Evolutionary conservation across 2,888 invertebrate genomes (phyloP).

Genomic region (Hypselothyrea guttata): DNA sequence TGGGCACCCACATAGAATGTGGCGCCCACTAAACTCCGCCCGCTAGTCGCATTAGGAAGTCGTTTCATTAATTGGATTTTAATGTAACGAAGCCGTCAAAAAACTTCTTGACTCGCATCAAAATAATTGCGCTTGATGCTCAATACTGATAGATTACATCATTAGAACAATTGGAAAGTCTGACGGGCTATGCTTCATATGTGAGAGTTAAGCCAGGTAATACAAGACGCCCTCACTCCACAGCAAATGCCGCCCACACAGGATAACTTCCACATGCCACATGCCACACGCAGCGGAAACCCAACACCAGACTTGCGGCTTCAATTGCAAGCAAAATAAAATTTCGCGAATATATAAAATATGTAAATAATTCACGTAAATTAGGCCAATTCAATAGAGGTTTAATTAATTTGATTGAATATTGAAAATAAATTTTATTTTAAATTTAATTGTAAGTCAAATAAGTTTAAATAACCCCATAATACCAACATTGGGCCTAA

Average conservation of each 20-base stretch:
- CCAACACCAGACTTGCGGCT: constrained; percentile 56
- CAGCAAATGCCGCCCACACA: neutral
- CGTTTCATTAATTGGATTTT: constrained; percentile 63
- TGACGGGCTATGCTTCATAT: neutral
- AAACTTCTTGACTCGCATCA: constrained; percentile 31
- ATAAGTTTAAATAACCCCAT: too few relatives aligned
- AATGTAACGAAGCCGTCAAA: constrained; percentile 42
- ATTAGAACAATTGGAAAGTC: constrained; percentile 43
- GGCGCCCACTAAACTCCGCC: constrained; percentile 4
- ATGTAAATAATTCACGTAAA: constrained; percentile 33
- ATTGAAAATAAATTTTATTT: too few relatives aligned
- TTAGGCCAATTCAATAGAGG: constrained; percentile 63
- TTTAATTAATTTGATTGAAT: too few relatives aligned
- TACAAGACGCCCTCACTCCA: constrained; percentile 45
- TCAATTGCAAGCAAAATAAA: constrained; percentile 66
- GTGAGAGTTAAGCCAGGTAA: constrained; percentile 7
- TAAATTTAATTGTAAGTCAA: too few relatives aligned
- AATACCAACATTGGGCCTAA: too few relatives aligned
- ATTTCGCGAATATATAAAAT: constrained; percentile 19
- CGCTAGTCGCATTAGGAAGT: constrained; percentile 4
- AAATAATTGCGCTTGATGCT: constrained; percentile 29
- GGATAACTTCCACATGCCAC: constrained; percentile 45
- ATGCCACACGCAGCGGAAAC: constrained; percentile 67
- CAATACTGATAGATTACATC: constrained; percentile 53
- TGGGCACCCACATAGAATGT: neutral